Base-by-base conservation (phyloP, 2,797 vertebrate species). In the Acanthiza pusilla region DNA sequence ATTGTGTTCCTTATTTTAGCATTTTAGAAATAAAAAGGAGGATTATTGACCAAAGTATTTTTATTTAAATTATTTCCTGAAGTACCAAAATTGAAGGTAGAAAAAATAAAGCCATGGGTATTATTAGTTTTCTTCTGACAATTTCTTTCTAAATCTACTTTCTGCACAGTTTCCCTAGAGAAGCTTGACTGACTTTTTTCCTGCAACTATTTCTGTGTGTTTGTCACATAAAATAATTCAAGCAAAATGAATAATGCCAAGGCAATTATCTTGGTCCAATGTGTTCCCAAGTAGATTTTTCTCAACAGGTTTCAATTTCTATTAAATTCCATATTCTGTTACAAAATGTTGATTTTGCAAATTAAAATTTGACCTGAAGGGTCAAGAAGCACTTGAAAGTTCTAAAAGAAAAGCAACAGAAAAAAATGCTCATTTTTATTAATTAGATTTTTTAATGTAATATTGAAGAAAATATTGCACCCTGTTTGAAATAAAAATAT, bases 371-470 rank as follows among this genome's bases (percentile, higher is more conserved):
- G 76, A 82, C 61, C 87, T 73, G 60, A 48, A 84, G 80, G 57
- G 32, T 81, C 63, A 79, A 86, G 85, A 92, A 91, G 58, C 58
- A 40, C 54, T 86, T 76, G 61, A 77, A 78, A 72, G 36, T 68
- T 55, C 62, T 94, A 61, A 77, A 85, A 93, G 80, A 47, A 91
- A 90, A 91, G 77, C 51, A 65, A 70, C 65, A 83, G 67, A 94
- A 97, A 92, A 43, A 48, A 48, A 48, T 45, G 36, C 61, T 93
- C 13, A 1, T 93, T 96, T 97, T 96, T 85, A 88, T 93, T 84
- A 81, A 94, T 93, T 89, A 76, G 45, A 21, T 60, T 57, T 58
- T 65, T 47, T 71, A 22, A 20, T 60, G 45, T 38, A 61, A 40
- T 93, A 83, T 42, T 86, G 51, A 91, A 84, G 80, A 94, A 87